Evolutionary conservation across 2,113 vertebrate species (phyloP).

Genomic region (Copsychus sechellarum): DNA sequence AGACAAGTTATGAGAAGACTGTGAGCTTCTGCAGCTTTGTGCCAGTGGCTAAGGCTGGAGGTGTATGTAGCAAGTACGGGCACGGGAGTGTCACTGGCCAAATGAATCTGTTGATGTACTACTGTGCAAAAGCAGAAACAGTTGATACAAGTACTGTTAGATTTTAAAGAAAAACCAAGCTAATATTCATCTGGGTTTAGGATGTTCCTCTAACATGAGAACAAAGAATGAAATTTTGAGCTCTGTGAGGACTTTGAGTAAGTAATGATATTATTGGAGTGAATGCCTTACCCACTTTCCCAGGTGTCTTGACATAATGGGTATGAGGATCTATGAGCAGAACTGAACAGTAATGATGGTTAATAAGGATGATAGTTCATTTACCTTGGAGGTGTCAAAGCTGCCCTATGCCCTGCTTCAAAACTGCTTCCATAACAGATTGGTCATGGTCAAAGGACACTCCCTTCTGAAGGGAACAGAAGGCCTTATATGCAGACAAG

Average conservation of each 20-base stretch:
- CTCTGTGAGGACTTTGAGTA: background rate
- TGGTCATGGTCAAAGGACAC: background rate
- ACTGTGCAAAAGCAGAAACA: background rate
- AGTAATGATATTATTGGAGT: background rate
- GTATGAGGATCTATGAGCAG: background rate
- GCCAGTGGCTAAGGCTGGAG: background rate
- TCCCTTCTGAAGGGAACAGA: background rate
- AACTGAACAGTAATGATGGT: background rate
- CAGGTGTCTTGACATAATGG: background rate
- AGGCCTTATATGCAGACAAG: background rate
- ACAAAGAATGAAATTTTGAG: background rate
- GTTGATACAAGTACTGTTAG: background rate
- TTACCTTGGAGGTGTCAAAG: background rate
- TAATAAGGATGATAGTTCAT: background rate
- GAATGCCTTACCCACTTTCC: background rate
- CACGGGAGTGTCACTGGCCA: background rate
- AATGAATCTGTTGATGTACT: background rate
- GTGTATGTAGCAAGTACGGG: background rate
- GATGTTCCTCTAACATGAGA: background rate
- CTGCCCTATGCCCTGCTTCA: background rate
- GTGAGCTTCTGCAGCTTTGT: background rate
- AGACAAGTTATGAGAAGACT: background rate
- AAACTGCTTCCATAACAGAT: background rate
- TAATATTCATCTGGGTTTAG: background rate
- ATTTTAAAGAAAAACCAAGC: background rate